phyloP scores from a whole-genome alignment of 1,140 invertebrate species.

The Listronotus bonariensis region DNA sequence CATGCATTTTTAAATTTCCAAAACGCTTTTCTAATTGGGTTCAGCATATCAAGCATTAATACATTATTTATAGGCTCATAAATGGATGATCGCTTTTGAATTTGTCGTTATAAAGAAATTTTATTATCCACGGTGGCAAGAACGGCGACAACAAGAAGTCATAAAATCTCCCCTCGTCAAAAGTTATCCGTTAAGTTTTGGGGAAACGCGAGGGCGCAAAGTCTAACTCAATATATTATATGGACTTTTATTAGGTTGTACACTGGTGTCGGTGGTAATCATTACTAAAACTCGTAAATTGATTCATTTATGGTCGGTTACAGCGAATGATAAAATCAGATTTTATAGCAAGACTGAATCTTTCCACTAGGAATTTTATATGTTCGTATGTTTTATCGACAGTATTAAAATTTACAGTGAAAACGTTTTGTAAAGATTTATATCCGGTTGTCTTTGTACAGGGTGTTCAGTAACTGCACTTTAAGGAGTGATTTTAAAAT shows the following conservation, averaged over 20 bases:
- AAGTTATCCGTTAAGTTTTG: slow-evolving; percentile 9
- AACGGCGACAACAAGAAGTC: slow-evolving; percentile 32
- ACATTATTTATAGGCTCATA: background rate
- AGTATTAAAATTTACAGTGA: no score
- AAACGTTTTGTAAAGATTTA: no score
- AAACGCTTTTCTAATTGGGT: no score
- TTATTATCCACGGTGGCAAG: slow-evolving; percentile 27
- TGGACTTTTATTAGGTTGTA: slow-evolving; percentile 48
- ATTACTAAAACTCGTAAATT: slow-evolving; percentile 43
- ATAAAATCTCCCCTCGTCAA: slow-evolving; percentile 28
- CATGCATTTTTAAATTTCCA: no score
- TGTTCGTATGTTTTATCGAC: no score
- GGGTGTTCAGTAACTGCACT: no score
- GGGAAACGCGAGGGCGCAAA: slow-evolving; percentile 12
- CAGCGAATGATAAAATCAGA: slow-evolving; percentile 19
- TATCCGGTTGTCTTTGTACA: no score
- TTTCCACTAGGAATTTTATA: no score
- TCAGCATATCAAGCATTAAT: no score
- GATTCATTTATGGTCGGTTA: slow-evolving; percentile 43
- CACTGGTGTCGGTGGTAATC: slow-evolving; percentile 41
- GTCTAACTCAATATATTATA: slow-evolving; percentile 48
- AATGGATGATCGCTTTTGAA: slow-evolving; percentile 24
- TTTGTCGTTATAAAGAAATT: slow-evolving; percentile 35
- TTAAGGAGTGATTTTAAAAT: no score
- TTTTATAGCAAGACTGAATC: slow-evolving; percentile 7